A percentile compares a stretch with the other conserved stretches of the same genome.
These are phyloP conservation scores for Clarias fuscus DNA, from an alignment of 2,797 vertebrate species.

Conservation along the genomic window DNA sequence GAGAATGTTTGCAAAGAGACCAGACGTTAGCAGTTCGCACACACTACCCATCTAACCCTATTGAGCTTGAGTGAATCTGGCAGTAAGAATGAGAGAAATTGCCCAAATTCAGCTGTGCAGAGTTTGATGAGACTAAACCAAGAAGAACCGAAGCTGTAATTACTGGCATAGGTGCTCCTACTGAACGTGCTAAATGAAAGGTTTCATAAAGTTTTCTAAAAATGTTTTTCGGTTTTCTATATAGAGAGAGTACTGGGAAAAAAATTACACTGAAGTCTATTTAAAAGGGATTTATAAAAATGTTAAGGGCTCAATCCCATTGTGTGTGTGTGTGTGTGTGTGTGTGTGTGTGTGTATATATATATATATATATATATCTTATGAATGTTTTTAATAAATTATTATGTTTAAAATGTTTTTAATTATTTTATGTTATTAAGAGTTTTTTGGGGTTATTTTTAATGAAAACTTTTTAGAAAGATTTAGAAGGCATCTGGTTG, in stretches of 20 bases:
- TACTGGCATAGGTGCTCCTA: not conserved
- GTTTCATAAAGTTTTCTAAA: not conserved
- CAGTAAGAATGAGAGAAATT: not conserved
- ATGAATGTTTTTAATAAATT: not conserved
- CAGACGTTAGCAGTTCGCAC: not conserved
- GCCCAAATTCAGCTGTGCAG: not conserved
- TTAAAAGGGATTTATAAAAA: not conserved
- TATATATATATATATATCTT: too few species aligned
- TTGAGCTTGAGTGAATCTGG: not conserved
- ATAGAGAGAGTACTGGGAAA: not conserved
- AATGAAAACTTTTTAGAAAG: not conserved
- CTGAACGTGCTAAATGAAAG: not conserved
- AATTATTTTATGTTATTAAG: not conserved
- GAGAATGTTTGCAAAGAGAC: not conserved
- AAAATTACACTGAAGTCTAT: not conserved
- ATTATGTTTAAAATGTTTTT: not conserved
- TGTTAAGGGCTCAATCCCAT: not conserved
- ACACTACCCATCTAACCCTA: not conserved
- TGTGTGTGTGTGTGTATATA: too few species aligned
- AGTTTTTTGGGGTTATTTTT: too few species aligned
- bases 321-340: too few species aligned
- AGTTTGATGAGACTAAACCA: not conserved
- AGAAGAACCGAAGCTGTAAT: not conserved
- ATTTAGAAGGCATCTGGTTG: not conserved
- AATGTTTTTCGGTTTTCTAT: not conserved